These are phyloP conservation scores for Cephus pygmeus DNA, from an alignment of 2,888 invertebrate genomes.

Conservation along the genomic window DNA sequence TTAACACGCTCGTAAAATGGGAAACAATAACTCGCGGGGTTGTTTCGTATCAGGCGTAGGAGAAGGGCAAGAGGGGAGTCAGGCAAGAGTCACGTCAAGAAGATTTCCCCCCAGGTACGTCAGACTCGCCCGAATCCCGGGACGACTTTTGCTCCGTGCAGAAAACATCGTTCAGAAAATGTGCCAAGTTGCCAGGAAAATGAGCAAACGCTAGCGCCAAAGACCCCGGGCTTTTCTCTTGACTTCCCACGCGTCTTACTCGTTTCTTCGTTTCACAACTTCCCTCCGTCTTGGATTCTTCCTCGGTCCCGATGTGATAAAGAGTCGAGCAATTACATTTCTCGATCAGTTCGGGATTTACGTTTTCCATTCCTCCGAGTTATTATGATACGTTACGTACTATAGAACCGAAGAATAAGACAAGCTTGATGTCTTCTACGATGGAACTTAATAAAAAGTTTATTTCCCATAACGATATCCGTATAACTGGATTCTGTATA, in stretches of 20 bases:
- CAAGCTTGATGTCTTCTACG: neutral
- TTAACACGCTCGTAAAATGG: slow-evolving; percentile 49
- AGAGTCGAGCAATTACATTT: neutral
- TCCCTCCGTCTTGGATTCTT: neutral
- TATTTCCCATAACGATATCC: slow-evolving; percentile 37
- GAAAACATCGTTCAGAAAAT: neutral
- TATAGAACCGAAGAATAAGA: neutral
- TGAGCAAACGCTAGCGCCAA: neutral
- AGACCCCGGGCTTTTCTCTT: neutral
- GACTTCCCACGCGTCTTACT: neutral
- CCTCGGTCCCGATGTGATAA: neutral
- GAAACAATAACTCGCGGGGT: slow-evolving; percentile 35
- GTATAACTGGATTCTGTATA: slow-evolving; percentile 52
- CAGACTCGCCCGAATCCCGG: neutral
- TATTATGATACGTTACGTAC: neutral
- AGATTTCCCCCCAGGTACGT: neutral
- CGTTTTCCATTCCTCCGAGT: neutral
- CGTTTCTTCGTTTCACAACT: neutral
- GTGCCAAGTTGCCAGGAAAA: neutral
- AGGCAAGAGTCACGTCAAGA: neutral
- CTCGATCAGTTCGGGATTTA: neutral
- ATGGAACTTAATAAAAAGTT: slow-evolving; percentile 39
- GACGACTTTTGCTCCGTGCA: neutral
- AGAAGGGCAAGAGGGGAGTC: neutral
- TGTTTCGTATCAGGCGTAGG: neutral